Conservation (phyloP, 2,888 invertebrate species). For the Eristalinus aeneus region DNA sequence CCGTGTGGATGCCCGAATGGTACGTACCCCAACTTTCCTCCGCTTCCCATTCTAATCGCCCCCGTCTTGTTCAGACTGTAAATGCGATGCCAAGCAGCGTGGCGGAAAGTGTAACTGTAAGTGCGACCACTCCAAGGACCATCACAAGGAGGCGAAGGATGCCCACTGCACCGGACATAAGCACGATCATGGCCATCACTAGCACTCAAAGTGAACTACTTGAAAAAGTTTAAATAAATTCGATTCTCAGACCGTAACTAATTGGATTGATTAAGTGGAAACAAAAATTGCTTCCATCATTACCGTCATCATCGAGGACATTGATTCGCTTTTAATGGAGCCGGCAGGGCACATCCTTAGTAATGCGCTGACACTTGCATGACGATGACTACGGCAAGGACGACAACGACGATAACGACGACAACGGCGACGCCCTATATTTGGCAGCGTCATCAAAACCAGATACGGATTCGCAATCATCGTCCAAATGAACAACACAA, state of each 20-base stretch:
- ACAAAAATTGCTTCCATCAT: slow-evolving; percentile 19
- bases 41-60: not conserved
- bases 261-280: slow-evolving; percentile 26
- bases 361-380: slow-evolving; percentile 50
- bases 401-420: slow-evolving; percentile 2
- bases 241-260: not conserved
- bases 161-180: not conserved
- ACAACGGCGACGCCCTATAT: slow-evolving; percentile 26
- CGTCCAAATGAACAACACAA: slow-evolving; percentile 61
- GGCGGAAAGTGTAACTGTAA: slow-evolving; percentile 28
- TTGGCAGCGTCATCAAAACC: slow-evolving; percentile 62
- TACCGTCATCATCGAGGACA: slow-evolving; percentile 11
- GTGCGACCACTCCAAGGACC: not conserved
- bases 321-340: not conserved
- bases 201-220: not conserved
- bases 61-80: slow-evolving; percentile 5
- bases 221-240: slow-evolving; percentile 9
- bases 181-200: not conserved
- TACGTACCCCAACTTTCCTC: not conserved
- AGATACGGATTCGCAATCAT: slow-evolving; percentile 33
- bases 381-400: not conserved
- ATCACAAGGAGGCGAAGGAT: not conserved
- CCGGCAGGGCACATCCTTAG: slow-evolving; percentile 16
- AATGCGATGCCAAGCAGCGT: slow-evolving; percentile 11
- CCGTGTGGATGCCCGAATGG: slow-evolving; percentile 31